Base-by-base conservation (phyloP, 2,797 vertebrate species). In the Paedocypris micromegethes region DNA sequence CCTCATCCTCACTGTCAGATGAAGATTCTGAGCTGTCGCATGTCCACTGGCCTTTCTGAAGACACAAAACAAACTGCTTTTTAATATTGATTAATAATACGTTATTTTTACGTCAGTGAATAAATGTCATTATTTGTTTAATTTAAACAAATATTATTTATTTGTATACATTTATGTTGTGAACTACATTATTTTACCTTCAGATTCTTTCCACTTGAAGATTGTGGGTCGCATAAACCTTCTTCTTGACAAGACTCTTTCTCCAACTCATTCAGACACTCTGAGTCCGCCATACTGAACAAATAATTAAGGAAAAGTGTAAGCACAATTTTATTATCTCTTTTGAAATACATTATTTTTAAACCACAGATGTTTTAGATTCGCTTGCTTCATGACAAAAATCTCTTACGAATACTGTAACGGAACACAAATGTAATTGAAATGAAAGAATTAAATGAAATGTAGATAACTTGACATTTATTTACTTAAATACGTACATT, bases 21-120 rank as follows among this genome's bases (percentile, higher is more conserved):
- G 56, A 73, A n/a, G 70, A 76, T 3, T 9, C n/a, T 6, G 74
- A 76, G 63, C 71, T 70, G 75, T 73, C 75, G 64, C 49, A 43
- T 67, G 75, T 73, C 63, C 71, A 67, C 2, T 0, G 49, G 0
- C 52, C 38, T 5, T 56, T 58, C 72, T 77, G 53, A 9, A 47
- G 49, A 44, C 6, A 6, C 6, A 51, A 56, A 50, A 1, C 23
- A 39, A 65, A n/a, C 0, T 7, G 37, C 3, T n/a, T 4, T 2
- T 60, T 49, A n/a, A 56, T 57, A 58, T 58, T 4, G 8, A 9
- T 55, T 41, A 8, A 48, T 23, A 23, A 23, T 23, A 23, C 23
- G 23, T 23, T 23, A 23, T 23, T 23, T 23, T 23, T 23, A 23
- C 23, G 23, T 23, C 23, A 23, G 23, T 23, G 23, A 23, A 23